Base-by-base conservation (phyloP, 2,797 vertebrate species). In the Cyclopterus lumpus region DNA sequence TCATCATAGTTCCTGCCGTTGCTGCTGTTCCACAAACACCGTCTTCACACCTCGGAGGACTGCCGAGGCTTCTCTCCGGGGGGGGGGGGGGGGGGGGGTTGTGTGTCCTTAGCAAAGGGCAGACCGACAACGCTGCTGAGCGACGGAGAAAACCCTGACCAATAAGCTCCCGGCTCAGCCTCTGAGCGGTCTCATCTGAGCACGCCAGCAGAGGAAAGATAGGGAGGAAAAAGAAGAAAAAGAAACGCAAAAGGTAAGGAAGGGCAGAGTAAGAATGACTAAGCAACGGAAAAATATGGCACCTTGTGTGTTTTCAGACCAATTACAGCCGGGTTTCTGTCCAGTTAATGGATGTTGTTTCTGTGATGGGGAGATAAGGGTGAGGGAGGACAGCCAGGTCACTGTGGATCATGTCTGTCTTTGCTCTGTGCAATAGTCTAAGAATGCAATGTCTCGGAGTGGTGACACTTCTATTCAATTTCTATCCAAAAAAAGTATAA, bases 71-170 rank as follows among this genome's bases (percentile, higher is more conserved):
- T 70, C 76, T 84, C 82, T 77, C 82, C 6, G n/a, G n/a, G n/a
- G n/a, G n/a, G n/a, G n/a, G n/a, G n/a, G n/a, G n/a, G n/a, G n/a
- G n/a, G n/a, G 58, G 73, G 64, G 87, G 76, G 58, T 82, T 73
- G 73, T 71, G 85, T 64, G 89, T 87, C 91, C 91, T 92, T 55
- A 81, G 85, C 71, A 66, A 80, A 92, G 89, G 88, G 80, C 89
- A 87, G 79, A 66, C 60, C 63, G 63, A 12, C 68, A 44, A 32
- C 34, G 79, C 70, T 87, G 87, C 88, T 85, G 88, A 89, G 86
- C 84, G 81, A 76, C 76, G 76, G 81, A 89, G 82, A 84, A 42
- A 86, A 86, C 51, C 76, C 71, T 48, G 73, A 71, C 20, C 59
- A 46, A 66, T 79, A 80, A 86, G 75, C 79, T 72, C 80, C 70